Evolutionary conservation across 2,113 vertebrate genomes (phyloP).

Genomic region (Naja naja): DNA sequence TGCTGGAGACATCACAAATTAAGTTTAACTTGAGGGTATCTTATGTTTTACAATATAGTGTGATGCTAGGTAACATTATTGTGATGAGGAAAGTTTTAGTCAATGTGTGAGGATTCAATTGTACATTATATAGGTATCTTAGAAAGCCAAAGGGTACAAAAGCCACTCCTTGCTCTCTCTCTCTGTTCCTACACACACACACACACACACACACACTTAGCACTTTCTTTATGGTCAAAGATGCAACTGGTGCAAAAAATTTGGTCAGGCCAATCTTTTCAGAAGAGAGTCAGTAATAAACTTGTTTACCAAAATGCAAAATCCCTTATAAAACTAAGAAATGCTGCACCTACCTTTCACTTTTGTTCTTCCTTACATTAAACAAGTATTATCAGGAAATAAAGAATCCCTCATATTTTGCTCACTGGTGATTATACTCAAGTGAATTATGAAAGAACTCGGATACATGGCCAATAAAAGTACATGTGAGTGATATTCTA

Average conservation of each 20-base stretch:
- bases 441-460: constrained; percentile 25
- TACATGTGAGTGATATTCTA: constrained; percentile 27
- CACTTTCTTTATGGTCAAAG: not conserved
- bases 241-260: not conserved
- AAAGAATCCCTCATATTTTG: not conserved
- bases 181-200: not conserved
- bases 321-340: constrained; percentile 17
- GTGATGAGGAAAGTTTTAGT: not conserved
- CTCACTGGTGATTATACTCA: constrained; percentile 31
- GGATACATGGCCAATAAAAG: not conserved
- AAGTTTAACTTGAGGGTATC: not conserved
- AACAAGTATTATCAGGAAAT: constrained; percentile 2
- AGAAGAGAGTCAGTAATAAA: not conserved
- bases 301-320: not conserved
- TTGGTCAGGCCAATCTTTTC: not conserved
- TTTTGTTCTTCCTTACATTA: constrained; percentile 22
- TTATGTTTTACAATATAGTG: not conserved
- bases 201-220: not conserved
- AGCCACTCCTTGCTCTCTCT: not conserved
- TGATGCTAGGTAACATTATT: not conserved
- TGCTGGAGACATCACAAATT: not conserved
- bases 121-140: not conserved
- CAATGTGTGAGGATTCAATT: not conserved
- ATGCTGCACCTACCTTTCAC: constrained; percentile 20
- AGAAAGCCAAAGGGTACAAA: not conserved